A percentile compares a stretch with the other conserved stretches of the same genome.
Conservation (phyloP, 1,140 invertebrate species). For the Nasonia vitripennis region DNA sequence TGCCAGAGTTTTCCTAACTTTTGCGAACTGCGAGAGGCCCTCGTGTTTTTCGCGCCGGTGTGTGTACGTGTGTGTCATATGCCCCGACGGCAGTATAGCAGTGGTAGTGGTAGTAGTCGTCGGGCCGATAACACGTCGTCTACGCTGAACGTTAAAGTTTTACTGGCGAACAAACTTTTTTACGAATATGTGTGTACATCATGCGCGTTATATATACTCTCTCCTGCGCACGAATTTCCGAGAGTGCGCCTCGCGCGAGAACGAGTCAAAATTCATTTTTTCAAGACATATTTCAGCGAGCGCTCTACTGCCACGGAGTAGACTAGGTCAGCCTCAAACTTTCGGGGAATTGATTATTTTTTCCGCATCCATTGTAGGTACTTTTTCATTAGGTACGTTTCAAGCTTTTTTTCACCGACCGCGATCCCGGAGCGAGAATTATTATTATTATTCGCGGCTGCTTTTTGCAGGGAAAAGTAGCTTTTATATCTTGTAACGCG, state of each 20-base stretch:
- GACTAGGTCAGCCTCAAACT: neutral
- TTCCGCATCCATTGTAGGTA: neutral
- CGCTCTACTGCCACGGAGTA: too few species aligned
- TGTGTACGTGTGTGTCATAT: neutral
- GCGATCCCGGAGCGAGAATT: neutral
- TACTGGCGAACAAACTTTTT: constrained; percentile 33
- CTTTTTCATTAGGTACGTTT: constrained; percentile 9
- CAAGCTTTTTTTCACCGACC: neutral
- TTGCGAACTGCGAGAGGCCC: constrained; percentile 24
- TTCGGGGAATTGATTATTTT: neutral
- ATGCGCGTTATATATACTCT: neutral
- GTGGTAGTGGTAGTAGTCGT: neutral
- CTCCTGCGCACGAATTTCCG: neutral
- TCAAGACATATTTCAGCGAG: constrained; percentile 18
- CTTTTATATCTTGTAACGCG: too few species aligned
- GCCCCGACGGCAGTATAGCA: neutral
- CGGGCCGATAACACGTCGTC: constrained; percentile 35
- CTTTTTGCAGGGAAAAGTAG: too few species aligned
- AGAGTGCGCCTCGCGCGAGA: neutral
- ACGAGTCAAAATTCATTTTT: constrained; percentile 20
- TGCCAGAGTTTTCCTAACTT: constrained; percentile 35
- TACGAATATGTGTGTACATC: neutral
- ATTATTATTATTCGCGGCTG: neutral
- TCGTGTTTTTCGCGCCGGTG: constrained; percentile 31
- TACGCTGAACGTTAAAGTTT: constrained; percentile 28